Evolutionary conservation across 1,140 invertebrate genomes (phyloP), one percentile per base, ranked within the genome.

Genomic region (Drosophila repleta): DNA sequence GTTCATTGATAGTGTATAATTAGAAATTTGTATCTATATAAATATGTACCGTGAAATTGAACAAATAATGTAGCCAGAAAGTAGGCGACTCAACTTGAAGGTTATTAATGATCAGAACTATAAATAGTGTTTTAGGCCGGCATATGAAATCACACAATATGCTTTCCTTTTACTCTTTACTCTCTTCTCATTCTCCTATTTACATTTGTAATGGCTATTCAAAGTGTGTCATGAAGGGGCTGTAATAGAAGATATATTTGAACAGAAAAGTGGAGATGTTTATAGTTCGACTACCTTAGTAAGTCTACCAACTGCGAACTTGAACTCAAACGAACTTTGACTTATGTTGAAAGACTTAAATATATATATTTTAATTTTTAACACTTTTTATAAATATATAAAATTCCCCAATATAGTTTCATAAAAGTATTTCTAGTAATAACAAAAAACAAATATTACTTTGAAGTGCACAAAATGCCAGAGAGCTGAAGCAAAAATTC

Each of bases 71-170:
- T 68, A 68, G 53, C 79, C 82, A 79, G 83, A 87, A 87, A 87
- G 83, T 82, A 79, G 82, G 82, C 82, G 82, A 79, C 78, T 53
- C 39, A 45, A 52, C 48, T 46, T 66, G 11, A 32, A 46, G 68
- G 85, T 88, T 76, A 87, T 87, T 87, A 87, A 87, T 87, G 82
- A 87, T 87, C 78, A 56, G 57, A 73, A 79, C 72, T 88, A 87
- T 87, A 72, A 87, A 88, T 88, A 67, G 75, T 49, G 32, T 55
- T 51, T 49, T 63, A 72, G 64, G 73, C 74, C 74, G 77, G 64
- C 67, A 61, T 60, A 66, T 56, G 63, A 55, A 35, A 2, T 48
- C 35, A 51, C 21, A 48, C 37, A 60, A 53, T 29, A 35, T 39
- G 15, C 18, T 49, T 57, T 17, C 46, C 17, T 20, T 17, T 51